phyloP scores from a whole-genome alignment of 2,113 vertebrate species.

The Actenoides hombroni region DNA sequence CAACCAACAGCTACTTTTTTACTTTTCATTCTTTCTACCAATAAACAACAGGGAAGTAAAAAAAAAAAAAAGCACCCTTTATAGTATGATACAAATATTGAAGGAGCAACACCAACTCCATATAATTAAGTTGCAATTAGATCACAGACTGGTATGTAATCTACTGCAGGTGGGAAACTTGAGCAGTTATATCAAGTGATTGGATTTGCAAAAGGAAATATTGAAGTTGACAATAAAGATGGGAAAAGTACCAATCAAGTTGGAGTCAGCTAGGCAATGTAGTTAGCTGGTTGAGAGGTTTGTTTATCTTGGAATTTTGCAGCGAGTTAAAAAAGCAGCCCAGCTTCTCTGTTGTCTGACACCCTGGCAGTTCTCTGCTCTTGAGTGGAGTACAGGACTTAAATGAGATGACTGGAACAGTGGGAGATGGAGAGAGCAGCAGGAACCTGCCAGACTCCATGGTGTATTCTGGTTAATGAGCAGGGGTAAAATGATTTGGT shows the following conservation, averaged over 20 bases:
- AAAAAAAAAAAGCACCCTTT: neutral
- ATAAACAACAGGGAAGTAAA: neutral
- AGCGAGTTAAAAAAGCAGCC: neutral
- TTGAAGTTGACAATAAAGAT: neutral
- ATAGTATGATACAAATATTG: neutral
- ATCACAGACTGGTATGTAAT: neutral
- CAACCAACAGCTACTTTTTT: neutral
- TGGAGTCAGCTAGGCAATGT: neutral
- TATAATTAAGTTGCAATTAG: conserved; percentile 25
- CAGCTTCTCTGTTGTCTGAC: neutral
- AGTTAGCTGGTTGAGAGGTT: neutral
- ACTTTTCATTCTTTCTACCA: neutral
- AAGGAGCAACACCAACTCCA: neutral
- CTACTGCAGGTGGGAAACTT: neutral
- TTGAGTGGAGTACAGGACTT: neutral
- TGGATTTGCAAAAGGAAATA: conserved; percentile 3
- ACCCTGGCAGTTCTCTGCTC: neutral
- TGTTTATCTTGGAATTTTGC: conserved; percentile 7
- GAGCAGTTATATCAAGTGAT: neutral
- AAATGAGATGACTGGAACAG: neutral
- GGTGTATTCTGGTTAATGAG: neutral
- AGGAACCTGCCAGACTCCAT: neutral
- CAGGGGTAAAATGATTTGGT: neutral
- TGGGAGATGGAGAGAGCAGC: neutral
- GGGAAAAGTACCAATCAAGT: neutral